Conservation (phyloP, 2,113 vertebrate genomes). For the Chamaea fasciata region DNA sequence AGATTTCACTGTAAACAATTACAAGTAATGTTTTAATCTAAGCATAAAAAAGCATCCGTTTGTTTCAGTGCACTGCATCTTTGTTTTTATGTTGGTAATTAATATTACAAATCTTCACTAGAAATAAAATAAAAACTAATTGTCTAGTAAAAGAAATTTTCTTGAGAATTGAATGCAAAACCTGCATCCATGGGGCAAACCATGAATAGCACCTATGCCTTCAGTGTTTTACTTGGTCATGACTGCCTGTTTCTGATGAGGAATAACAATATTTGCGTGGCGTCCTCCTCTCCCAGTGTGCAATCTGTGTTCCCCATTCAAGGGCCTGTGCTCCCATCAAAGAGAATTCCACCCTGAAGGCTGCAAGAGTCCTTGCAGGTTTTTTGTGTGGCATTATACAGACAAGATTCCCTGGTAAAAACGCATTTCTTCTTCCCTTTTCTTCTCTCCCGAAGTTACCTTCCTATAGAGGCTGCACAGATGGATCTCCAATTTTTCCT, state of each 20-base stretch:
- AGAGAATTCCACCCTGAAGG: rapidly evolving
- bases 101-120: slow-evolving; percentile 16
- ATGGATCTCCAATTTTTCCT: not conserved
- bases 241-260: not conserved
- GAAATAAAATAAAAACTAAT: slow-evolving; percentile 50
- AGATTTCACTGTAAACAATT: slow-evolving; percentile 51
- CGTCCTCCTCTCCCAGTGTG: not conserved
- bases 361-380: not conserved
- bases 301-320: not conserved
- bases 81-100: slow-evolving; percentile 35
- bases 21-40: slow-evolving; percentile 42
- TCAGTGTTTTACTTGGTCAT: not conserved
- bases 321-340: not conserved
- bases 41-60: not conserved
- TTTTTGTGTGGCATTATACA: not conserved
- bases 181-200: not conserved
- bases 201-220: not conserved
- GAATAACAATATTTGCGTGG: not conserved
- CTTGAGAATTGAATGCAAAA: not conserved
- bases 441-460: not conserved
- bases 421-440: not conserved
- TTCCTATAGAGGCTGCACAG: rapidly evolving
- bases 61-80: slow-evolving; percentile 7
- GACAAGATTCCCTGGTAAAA: not conserved
- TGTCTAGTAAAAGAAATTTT: slow-evolving; percentile 18